Percentiles rank a stretch among this genome's conserved stretches.
Conservation (phyloP, 2,797 vertebrate genomes). For the Melanotaenia parkinsoni region DNA sequence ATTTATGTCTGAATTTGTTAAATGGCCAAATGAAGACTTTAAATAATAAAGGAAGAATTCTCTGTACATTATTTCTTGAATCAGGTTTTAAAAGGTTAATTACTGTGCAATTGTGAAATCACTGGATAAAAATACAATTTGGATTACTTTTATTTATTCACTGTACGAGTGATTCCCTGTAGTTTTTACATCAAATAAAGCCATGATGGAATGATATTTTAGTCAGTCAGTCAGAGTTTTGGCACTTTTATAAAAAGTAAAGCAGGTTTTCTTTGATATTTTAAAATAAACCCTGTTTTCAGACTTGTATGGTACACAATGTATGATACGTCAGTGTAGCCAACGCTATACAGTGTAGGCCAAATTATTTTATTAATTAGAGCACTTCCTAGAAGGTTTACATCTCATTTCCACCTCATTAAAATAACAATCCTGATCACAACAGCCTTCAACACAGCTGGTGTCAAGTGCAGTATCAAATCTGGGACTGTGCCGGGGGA, state of each 20-base stretch:
- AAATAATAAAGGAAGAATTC: no score
- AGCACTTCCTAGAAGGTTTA: slow-evolving; percentile 69
- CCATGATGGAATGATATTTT: not conserved
- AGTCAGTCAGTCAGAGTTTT: slow-evolving; percentile 39
- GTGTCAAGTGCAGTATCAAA: slow-evolving; percentile 70
- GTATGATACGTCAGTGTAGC: slow-evolving; percentile 60
- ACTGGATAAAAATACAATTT: slow-evolving; percentile 14
- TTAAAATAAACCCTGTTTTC: slow-evolving; percentile 62
- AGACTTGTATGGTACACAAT: slow-evolving; percentile 28
- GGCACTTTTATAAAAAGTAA: slow-evolving; percentile 3
- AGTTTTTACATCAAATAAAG: slow-evolving; percentile 26
- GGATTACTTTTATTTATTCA: slow-evolving; percentile 7
- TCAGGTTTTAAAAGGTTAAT: not conserved
- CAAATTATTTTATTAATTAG: slow-evolving; percentile 75
- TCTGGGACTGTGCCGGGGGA: slow-evolving; percentile 70
- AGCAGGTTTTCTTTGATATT: slow-evolving; percentile 52
- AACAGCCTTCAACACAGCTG: slow-evolving; percentile 59
- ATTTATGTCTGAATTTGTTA: no score
- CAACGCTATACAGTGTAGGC: slow-evolving; percentile 53
- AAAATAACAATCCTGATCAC: slow-evolving; percentile 66
- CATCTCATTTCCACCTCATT: slow-evolving; percentile 74
- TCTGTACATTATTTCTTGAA: no score
- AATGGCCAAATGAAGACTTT: no score
- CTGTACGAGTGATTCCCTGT: not conserved
- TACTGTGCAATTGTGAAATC: not conserved